These are phyloP conservation scores for Pseudochromis fuscus DNA, from an alignment of 2,797 vertebrate species.

Conservation along the genomic window DNA sequence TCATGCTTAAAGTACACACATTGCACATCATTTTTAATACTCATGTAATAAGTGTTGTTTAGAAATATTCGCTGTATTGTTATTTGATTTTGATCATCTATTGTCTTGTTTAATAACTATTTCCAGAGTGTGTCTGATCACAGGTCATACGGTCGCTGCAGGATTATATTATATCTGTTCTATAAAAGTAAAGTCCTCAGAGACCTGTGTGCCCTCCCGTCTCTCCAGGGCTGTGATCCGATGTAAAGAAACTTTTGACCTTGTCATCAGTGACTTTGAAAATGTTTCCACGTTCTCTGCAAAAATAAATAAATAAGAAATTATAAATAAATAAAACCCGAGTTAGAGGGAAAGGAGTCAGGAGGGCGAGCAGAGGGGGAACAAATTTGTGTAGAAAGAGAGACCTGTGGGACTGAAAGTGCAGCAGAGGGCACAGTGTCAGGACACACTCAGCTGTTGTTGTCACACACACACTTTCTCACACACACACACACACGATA, in stretches of 20 bases:
- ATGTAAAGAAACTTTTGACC: slow-evolving; percentile 28
- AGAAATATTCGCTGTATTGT: too few species aligned
- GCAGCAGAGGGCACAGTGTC: slow-evolving; percentile 44
- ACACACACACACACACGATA: slow-evolving; percentile 14
- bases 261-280: slow-evolving; percentile 46
- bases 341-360: slow-evolving; percentile 52
- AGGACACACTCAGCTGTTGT: slow-evolving; percentile 32
- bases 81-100: too few species aligned
- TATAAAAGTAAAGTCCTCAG: background rate
- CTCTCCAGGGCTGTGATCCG: background rate
- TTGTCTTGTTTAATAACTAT: too few species aligned
- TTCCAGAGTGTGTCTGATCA: too few species aligned
- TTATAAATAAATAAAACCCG: slow-evolving; percentile 46
- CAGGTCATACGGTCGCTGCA: background rate
- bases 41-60: too few species aligned
- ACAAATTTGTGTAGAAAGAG: slow-evolving; percentile 21
- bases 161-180: background rate
- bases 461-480: slow-evolving; percentile 9
- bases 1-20: too few species aligned
- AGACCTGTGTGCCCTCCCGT: background rate
- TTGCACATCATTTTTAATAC: too few species aligned
- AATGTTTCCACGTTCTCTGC: slow-evolving; percentile 33
- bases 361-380: slow-evolving; percentile 42
- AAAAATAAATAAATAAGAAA: slow-evolving; percentile 31
- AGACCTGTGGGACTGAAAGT: slow-evolving; percentile 51